Evolutionary conservation across 2,888 invertebrate species (phyloP), one percentile per base, ranked within the genome.

Genomic region (Pyrgus malvae): DNA sequence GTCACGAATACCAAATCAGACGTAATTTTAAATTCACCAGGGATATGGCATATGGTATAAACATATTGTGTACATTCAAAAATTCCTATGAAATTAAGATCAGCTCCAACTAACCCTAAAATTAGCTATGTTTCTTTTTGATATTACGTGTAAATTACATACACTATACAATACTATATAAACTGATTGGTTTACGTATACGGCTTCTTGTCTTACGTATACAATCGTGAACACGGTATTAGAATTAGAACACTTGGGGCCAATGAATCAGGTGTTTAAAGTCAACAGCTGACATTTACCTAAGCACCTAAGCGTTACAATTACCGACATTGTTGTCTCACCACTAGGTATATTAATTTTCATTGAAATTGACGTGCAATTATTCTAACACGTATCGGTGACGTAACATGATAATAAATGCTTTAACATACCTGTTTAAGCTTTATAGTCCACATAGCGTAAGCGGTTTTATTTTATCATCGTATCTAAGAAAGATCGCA

Each of bases 331-430:
- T 44, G 38, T 53, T 38, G 31, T 45, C 27, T 45, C 29, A 12
- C 45, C n/a, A 38, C 38, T 38, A n/a, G n/a, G n/a, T n/a, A 45
- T 53, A 53, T 53, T 45, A 45, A 53, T 53, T 45, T 17, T 31
- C 38, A 53, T 53, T 53, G 19, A 45, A 53, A 53, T 45, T 53
- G 53, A 38, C 45, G 17, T 35, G 45, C 45, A 45, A 53, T 53
- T 53, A 53, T 33, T 42, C 50, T 50, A 50, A 50, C 38, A 53
- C 53, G 45, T 38, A 45, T 38, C 45, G 29, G 27, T 42, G 53
- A 53, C 38, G 29, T 53, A 45, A 53, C 45, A 53, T 38, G 53
- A 53, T 53, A 45, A 53, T 53, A 45, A 53, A 38, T 31, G 33
- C 38, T n/a, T 53, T 51, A 51, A 29, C 29, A 38, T 37, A 44